Evolutionary conservation across 2,888 invertebrate genomes (phyloP).

Genomic region (Drosophila quinaria): DNA sequence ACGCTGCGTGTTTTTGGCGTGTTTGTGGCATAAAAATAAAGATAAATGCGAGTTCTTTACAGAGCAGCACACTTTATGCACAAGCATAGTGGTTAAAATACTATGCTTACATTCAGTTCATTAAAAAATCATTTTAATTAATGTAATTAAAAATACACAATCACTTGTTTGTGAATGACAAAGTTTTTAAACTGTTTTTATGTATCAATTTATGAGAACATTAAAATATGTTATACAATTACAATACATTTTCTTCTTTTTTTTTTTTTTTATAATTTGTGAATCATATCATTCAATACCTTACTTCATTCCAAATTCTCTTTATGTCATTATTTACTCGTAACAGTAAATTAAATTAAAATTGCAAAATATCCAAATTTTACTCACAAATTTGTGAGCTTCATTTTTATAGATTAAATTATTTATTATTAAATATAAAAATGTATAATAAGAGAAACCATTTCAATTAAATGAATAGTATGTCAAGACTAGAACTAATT

Average conservation of each 20-base stretch:
- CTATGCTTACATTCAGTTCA: neutral
- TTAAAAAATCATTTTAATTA: neutral
- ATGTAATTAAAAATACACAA: constrained; percentile 1
- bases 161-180: neutral
- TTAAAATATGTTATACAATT: neutral
- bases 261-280: neutral
- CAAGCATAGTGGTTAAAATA: constrained; percentile 27
- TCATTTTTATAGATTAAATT: too few species aligned
- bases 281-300: neutral
- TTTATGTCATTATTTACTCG: neutral
- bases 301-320: too few species aligned
- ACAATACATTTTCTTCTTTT: too few species aligned
- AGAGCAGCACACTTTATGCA: constrained; percentile 57
- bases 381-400: too few species aligned
- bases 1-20: constrained; percentile 50
- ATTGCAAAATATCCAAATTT: neutral
- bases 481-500: too few species aligned
- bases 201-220: neutral
- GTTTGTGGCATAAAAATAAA: constrained; percentile 79
- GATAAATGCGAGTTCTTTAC: constrained; percentile 82
- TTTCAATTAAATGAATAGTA: too few species aligned
- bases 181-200: neutral
- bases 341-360: neutral
- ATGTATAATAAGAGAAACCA: too few species aligned
- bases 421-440: too few species aligned